Base-by-base conservation (phyloP, 2,797 vertebrate species). In the Poliocrania exsul region DNA sequence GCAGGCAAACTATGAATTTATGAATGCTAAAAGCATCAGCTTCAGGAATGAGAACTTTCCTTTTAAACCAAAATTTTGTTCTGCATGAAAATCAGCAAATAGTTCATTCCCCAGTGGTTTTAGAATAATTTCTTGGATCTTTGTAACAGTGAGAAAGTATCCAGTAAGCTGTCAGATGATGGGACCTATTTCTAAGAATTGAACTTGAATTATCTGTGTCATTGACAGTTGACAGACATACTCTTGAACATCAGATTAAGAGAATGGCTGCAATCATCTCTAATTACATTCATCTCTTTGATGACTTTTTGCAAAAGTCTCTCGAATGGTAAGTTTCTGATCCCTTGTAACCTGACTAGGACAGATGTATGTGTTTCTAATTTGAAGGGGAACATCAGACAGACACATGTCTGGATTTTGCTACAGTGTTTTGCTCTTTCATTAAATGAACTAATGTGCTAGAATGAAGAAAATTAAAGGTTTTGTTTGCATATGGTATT, bases 121-220 rank as follows among this genome's bases (percentile, higher is more conserved):
- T 3, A 37, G 54, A 84, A 69, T 47, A 70, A 67, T 77, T 86
- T 78, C 7, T 25, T 62, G 18, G 12, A 69, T 46, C 26, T 71
- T 65, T 33, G 5, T 49, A 79, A 78, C 26, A 53, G 8, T 18
- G 31, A 79, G 28, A 74, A 92, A 67, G 26, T 31, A 83, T 28
- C 13, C 7, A 9, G 25, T 20, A 69, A 11, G 20, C 31, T 78
- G 21, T 35, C 0, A 0, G 12, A 80, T 2, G 5, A 70, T 0
- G 0, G 29, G 5, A 13, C 4, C 23, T 13, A 5, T 53, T 93
- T 80, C 64, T 70, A 81, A 51, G 51, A 94, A 84, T 72, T 58
- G 16, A 24, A 28, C 26, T 64, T 42, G 62, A 87, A 80, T 60
- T 25, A 86, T 25, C n/a, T 35, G 12, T 0, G 0, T 49, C 51